A percentile compares a stretch with the other conserved stretches of the same genome.
phyloP scores from a whole-genome alignment of 2,797 vertebrate species.

The Falco peregrinus region DNA sequence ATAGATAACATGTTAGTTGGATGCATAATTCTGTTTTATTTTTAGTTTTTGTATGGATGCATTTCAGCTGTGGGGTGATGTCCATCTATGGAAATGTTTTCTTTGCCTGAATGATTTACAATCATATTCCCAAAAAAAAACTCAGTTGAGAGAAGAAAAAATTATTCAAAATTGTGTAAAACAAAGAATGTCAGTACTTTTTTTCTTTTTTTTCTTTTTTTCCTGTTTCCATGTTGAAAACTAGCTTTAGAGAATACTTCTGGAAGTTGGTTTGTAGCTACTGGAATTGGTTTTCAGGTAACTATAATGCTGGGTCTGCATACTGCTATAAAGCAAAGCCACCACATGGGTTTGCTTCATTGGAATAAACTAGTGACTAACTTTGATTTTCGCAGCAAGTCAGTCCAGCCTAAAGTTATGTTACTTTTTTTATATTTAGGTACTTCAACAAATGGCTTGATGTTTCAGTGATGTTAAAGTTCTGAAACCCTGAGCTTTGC shows the following conservation, averaged over 20 bases:
- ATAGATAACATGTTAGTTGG: not conserved
- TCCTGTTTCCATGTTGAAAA: not conserved
- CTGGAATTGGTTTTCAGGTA: not conserved
- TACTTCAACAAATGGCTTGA: not conserved
- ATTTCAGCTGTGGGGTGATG: conserved; percentile 6
- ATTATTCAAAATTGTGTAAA: not conserved
- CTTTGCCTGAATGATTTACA: not conserved
- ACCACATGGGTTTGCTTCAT: not conserved
- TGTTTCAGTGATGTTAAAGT: not conserved
- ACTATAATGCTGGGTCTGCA: not conserved
- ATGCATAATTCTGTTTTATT: conserved; percentile 39
- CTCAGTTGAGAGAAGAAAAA: not conserved
- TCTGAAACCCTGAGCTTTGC: not conserved
- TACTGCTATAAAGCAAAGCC: not conserved
- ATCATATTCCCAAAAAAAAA: not conserved
- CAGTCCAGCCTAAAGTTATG: not conserved
- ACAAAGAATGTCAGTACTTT: not conserved
- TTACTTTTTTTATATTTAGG: not conserved
- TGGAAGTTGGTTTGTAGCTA: not conserved
- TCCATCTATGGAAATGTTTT: conserved; percentile 30
- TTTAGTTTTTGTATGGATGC: conserved; percentile 18
- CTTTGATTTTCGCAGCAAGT: not conserved
- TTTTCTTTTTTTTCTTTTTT: not conserved
- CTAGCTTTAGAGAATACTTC: not conserved
- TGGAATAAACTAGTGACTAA: not conserved